These are phyloP conservation scores for Triops longicaudatus DNA, from an alignment of 1,140 invertebrate genomes.

Conservation along the genomic window DNA sequence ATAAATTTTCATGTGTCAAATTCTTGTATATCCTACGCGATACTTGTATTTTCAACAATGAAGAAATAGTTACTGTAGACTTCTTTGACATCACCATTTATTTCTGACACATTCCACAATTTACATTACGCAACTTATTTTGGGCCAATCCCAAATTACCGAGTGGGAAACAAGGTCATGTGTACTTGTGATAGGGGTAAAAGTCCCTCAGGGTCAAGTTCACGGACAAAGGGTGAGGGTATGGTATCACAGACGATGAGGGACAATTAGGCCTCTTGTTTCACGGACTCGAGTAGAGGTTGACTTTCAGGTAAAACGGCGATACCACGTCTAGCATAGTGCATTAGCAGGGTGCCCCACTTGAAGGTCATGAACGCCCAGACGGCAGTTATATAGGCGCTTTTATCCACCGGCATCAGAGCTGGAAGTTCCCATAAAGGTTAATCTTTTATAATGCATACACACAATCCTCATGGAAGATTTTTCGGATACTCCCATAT, in stretches of 20 bases:
- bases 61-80: too few relatives aligned
- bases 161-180: too few relatives aligned
- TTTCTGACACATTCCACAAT: too few relatives aligned
- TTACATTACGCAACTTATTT: too few relatives aligned
- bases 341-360: constrained; percentile 15
- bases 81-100: too few relatives aligned
- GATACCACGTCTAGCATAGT: constrained; percentile 16
- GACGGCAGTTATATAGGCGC: constrained; percentile 23
- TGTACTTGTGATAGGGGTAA: too few relatives aligned
- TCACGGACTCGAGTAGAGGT: background rate
- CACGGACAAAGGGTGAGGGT: background rate
- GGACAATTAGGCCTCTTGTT: background rate
- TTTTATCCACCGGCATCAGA: constrained; percentile 23
- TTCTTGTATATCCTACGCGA: too few relatives aligned
- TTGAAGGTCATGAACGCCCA: constrained; percentile 28
- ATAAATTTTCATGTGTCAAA: too few relatives aligned
- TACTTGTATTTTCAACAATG: too few relatives aligned
- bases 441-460: background rate
- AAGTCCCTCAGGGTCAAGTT: background rate
- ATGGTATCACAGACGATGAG: background rate
- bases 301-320: background rate
- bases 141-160: too few relatives aligned
- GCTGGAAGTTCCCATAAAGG: background rate
- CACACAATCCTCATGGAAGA: too few relatives aligned
- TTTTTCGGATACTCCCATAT: too few relatives aligned